Base-by-base conservation (phyloP, 2,888 invertebrate genomes). In the Philaethria dido region DNA sequence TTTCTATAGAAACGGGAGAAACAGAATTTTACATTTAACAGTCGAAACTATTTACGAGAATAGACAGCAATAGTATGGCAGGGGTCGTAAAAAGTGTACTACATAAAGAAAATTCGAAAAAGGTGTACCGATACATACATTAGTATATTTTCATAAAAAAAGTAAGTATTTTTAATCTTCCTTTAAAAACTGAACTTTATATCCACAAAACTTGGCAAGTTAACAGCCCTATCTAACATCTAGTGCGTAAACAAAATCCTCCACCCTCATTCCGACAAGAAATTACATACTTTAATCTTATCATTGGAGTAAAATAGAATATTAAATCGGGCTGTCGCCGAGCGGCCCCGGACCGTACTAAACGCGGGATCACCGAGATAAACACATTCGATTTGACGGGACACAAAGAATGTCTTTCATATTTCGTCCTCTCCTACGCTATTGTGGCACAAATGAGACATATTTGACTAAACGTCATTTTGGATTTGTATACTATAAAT, bases 271-370 rank as follows among this genome's bases (percentile, higher is more conserved):
- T 85, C 80, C 84, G 84, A 84, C 86, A 92, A 92, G 92, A 92
- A 92, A 92, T 92, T 92, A 92, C 92, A 88, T 88, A 91, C 90
- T 92, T 92, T 92, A 90, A 90, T 90, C 92, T 92, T 92, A 92
- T 92, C 92, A 84, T 78, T 74, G 78, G 85, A 82, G 86, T 89
- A 88, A 92, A 91, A 92, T 89, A 89, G 91, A 92, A 92, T 92
- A 91, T 92, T 89, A 89, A 92, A 92, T 89, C 85, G 87, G 83
- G 75, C 83, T 84, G 83, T 80, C 82, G 78, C 80, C 83, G 83
- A 83, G 84, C 74, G 75, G 77, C 54, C 55, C 47, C 73, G 72
- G 83, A 87, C 86, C 87, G 87, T 87, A 86, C 87, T 87, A 86
- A 83, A 83, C 77, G 78, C 75, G 74, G 75, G 77, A 62, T 63